Percentiles rank a stretch among this genome's conserved stretches.
phyloP scores from a whole-genome alignment of 1,140 invertebrate genomes.

The Saccostrea cuccullata region DNA sequence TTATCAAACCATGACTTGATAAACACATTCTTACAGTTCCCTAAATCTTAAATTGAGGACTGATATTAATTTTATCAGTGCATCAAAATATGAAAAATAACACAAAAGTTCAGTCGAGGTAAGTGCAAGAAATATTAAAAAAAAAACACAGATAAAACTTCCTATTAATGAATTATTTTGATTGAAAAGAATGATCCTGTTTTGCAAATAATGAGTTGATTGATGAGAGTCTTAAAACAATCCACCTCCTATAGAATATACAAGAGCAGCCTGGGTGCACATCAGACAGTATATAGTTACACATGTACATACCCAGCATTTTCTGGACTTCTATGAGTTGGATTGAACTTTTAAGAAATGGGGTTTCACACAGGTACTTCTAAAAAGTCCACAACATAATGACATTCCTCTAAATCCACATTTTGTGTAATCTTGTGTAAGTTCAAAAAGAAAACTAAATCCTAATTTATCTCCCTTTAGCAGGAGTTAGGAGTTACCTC shows the following conservation, averaged over 20 bases:
- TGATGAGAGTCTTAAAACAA: background rate
- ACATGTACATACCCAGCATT: conserved; percentile 11
- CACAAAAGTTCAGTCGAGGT: background rate
- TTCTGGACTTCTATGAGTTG: conserved; percentile 2
- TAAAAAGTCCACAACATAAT: background rate
- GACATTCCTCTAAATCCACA: background rate
- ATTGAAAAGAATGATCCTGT: too few relatives aligned
- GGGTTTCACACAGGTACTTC: background rate
- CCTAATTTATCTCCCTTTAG: background rate
- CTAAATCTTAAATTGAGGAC: background rate
- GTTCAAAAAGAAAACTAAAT: background rate
- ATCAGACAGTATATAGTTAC: background rate
- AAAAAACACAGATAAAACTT: background rate
- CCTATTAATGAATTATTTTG: too few relatives aligned
- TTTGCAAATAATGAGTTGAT: background rate
- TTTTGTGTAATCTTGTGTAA: background rate
- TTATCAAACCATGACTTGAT: background rate
- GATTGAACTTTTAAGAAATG: conserved; percentile 25
- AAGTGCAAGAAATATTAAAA: background rate
- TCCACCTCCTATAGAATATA: conserved; percentile 24
- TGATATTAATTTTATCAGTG: background rate
- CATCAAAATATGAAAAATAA: background rate
- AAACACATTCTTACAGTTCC: background rate
- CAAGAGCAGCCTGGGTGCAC: background rate
- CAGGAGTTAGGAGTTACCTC: background rate